Percentiles rank a stretch among this genome's conserved stretches.
Conservation (phyloP, 2,888 invertebrate species). For the Ellobium chinense region DNA sequence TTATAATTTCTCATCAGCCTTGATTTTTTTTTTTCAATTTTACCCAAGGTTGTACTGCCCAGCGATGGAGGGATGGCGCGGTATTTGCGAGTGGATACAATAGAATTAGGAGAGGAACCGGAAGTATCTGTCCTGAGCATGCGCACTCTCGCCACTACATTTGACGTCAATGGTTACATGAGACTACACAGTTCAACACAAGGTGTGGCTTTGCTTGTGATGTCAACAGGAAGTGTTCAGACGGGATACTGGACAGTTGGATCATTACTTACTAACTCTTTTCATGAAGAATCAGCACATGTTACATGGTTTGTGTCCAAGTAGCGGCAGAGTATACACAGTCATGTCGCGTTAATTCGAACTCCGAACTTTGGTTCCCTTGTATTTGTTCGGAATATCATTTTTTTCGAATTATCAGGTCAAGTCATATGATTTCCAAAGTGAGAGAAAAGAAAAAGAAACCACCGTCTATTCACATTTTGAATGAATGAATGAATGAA, state of each 20-base stretch:
- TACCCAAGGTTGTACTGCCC: conserved; percentile 16
- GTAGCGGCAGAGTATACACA: too few species aligned
- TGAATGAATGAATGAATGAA: too few species aligned
- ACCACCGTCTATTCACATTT: too few species aligned
- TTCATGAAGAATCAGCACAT: neutral
- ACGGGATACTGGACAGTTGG: conserved; percentile 12
- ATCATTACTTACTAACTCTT: neutral
- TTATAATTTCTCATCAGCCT: too few species aligned
- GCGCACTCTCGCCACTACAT: conserved; percentile 6
- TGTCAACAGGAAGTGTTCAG: neutral
- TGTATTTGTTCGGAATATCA: too few species aligned
- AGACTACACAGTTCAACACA: neutral
- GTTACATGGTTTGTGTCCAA: conserved; percentile 27
- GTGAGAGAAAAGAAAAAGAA: too few species aligned
- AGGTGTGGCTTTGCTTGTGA: conserved; percentile 21
- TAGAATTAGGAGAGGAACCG: neutral
- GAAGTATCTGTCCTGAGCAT: conserved; percentile 28
- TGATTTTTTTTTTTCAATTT: too few species aligned
- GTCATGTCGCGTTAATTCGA: too few species aligned
- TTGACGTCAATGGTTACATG: neutral
- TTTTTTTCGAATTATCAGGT: too few species aligned
- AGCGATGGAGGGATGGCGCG: neutral
- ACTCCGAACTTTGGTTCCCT: too few species aligned
- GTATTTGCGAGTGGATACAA: neutral
- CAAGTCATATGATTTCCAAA: too few species aligned